These are phyloP conservation scores for Steinernema scapterisci DNA, from an alignment of 2,888 invertebrate species.

Conservation along the genomic window DNA sequence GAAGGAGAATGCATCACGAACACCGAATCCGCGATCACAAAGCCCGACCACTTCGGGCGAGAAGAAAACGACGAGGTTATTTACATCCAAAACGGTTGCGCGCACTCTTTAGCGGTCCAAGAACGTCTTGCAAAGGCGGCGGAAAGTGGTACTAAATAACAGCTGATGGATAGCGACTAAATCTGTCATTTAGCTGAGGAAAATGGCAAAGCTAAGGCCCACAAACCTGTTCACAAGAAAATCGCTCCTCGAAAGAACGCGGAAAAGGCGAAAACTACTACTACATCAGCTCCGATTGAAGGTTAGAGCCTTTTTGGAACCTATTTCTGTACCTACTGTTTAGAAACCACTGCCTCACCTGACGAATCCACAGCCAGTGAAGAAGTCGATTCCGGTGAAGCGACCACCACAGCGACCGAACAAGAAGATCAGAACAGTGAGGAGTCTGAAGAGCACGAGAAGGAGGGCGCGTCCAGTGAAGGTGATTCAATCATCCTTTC, in stretches of 20 bases:
- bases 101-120: background rate
- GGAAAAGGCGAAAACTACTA: slow-evolving; percentile 5
- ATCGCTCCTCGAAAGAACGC: background rate
- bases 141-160: slow-evolving; percentile 4
- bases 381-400: slow-evolving; percentile 3
- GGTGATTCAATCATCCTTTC: background rate
- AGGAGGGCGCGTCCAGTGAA: slow-evolving; percentile 13
- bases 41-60: slow-evolving; percentile 46
- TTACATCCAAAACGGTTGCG: slow-evolving; percentile 66
- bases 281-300: background rate
- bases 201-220: background rate
- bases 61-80: slow-evolving; percentile 60
- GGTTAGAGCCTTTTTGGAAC: background rate
- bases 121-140: background rate
- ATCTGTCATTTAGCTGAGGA: background rate
- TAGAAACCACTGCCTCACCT: background rate
- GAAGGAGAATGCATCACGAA: slow-evolving; percentile 67
- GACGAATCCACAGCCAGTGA: slow-evolving; percentile 22
- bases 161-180: background rate
- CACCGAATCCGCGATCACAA: slow-evolving; percentile 58
- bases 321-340: no score
- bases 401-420: background rate
- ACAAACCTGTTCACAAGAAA: slow-evolving; percentile 23
- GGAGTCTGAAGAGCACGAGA: slow-evolving; percentile 25
- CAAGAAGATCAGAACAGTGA: slow-evolving; percentile 33